Evolutionary conservation across 2,888 invertebrate genomes (phyloP), one percentile per base, ranked within the genome.

Genomic region (Lasioglossum zephyrum): DNA sequence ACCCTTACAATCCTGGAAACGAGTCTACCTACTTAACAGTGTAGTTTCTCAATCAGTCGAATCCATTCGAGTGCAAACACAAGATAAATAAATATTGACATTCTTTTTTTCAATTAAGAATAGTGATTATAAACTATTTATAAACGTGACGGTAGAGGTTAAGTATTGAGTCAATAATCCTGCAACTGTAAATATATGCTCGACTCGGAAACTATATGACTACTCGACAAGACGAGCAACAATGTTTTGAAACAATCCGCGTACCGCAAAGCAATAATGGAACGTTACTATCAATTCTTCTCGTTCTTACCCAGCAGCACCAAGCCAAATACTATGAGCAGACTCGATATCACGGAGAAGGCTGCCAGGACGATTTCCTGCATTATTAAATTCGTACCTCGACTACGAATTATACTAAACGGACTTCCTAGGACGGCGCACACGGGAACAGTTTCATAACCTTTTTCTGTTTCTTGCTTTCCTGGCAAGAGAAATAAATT

Each of bases 301-400:
- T 80, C 74, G 70, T 79, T 90, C 95, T 96, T 96, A 97, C 97
- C 97, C 93, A 97, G 94, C 84, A 96, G 92, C 89, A 96, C 96
- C 91, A 96, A 96, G 81, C 96, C 94, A 92, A 96, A 95, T 86
- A 96, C 96, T 93, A 96, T 95, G 90, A 95, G 93, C 89, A 96
- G 94, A 88, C 96, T 96, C 88, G 96, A 96, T 92, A 96, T 91
- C 90, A 96, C 95, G 81, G 96, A 96, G 91, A 96, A 94, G 84
- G 95, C 94, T 87, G 96, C 95, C 88, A 96, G 93, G 88, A 95
- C 90, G 90, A 96, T 94, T 93, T 96, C 96, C 95, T 95, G 94
- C 94, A 95, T 95, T 93, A 93, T 93, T 87, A 86, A 84, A 77
- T 83, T 76, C 75, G 84, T 73, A 84, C 69, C 70, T 79, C 76